Evolutionary conservation across 2,888 invertebrate species (phyloP).

Genomic region (Zhuqinia jingwanae): DNA sequence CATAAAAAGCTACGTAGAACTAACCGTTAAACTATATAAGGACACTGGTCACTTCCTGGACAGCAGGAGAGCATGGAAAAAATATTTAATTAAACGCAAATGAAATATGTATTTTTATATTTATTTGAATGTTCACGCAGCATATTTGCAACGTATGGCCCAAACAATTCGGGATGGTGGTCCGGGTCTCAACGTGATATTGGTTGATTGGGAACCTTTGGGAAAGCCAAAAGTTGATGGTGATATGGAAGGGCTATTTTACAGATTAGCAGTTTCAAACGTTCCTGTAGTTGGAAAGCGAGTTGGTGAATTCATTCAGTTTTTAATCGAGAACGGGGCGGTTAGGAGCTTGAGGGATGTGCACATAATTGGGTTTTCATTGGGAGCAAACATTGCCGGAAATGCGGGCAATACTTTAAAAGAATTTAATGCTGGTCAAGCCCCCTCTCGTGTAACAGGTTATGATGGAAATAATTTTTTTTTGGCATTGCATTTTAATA

Average conservation of each 20-base stretch:
- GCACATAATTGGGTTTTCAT: constrained; percentile 67
- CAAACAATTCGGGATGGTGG: not conserved
- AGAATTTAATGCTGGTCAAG: constrained; percentile 22
- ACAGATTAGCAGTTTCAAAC: constrained; percentile 30
- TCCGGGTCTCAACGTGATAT: constrained; percentile 21
- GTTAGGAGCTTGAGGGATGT: constrained; percentile 47
- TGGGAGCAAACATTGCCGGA: constrained; percentile 70
- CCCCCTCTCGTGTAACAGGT: constrained; percentile 64
- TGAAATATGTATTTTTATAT: too few relatives aligned
- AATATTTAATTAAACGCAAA: not conserved
- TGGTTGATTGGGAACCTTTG: constrained; percentile 54
- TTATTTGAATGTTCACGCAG: not conserved
- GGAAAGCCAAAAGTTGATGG: constrained; percentile 25
- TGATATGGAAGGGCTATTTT: not conserved
- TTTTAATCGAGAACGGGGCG: constrained; percentile 43
- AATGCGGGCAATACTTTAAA: constrained; percentile 54
- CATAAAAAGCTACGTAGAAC: too few relatives aligned
- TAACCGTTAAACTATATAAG: too few relatives aligned
- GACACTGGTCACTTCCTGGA: too few relatives aligned
- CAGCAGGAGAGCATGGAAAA: not conserved
- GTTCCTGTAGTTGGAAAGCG: constrained; percentile 42
- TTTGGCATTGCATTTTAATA: constrained; percentile 15
- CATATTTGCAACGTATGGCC: constrained; percentile 45
- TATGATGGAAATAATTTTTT: not conserved
- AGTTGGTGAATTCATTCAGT: constrained; percentile 52